Percentiles rank a stretch among this genome's conserved stretches.
phyloP scores from a whole-genome alignment of 35 echinoderm and acorn worm species.

The Ophiothrix spiculata region DNA sequence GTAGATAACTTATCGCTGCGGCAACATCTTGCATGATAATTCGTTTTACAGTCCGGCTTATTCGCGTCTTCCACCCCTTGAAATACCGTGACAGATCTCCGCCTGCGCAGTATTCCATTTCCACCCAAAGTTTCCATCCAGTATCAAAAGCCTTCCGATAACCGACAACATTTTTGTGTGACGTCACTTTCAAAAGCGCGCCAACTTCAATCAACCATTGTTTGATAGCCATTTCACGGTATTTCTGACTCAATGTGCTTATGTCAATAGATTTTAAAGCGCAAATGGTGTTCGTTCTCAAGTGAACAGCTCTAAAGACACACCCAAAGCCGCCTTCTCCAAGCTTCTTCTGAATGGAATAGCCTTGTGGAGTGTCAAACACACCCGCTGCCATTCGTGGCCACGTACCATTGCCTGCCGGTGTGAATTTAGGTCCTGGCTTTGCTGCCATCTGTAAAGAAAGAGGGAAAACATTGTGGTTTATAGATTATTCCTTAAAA shows the following conservation, averaged over 20 bases:
- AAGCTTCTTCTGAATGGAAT: neutral
- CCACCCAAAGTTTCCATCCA: neutral
- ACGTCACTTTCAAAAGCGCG: neutral
- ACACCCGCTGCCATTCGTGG: no score
- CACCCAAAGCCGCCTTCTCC: neutral
- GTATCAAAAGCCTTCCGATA: neutral
- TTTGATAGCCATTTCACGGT: neutral
- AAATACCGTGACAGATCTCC: neutral
- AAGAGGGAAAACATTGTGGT: no score
- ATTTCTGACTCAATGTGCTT: neutral
- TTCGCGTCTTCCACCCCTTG: neutral
- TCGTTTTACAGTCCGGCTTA: neutral
- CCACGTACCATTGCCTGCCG: no score
- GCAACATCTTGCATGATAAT: neutral
- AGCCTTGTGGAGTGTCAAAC: neutral
- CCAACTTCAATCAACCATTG: neutral
- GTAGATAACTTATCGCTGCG: neutral
- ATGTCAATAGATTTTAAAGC: neutral
- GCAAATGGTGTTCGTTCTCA: neutral
- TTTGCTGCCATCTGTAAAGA: no score
- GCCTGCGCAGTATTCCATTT: neutral
- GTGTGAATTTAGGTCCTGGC: no score
- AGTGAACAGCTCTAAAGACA: neutral
- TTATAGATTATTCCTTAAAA: no score
- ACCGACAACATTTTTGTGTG: neutral